Conservation (phyloP, 1,140 invertebrate species). For the Drosophila asahinai region DNA sequence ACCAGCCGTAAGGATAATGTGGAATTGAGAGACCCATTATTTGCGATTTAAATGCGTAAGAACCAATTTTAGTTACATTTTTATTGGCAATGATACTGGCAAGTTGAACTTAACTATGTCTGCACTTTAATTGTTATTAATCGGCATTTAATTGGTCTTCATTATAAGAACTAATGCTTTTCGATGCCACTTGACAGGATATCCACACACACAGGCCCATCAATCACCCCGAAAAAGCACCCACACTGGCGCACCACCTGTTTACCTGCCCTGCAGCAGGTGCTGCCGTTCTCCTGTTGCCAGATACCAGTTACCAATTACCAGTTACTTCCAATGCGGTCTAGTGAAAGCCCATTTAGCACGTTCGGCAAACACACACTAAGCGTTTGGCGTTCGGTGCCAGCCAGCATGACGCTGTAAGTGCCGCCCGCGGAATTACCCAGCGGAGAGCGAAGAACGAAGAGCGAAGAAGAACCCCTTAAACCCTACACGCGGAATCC, state of each 20-base stretch:
- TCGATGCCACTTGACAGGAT: background rate
- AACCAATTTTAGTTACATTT: no score
- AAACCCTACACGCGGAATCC: background rate
- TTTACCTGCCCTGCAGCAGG: conserved; percentile 10
- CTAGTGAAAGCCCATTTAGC: conserved; percentile 36
- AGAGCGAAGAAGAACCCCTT: no score
- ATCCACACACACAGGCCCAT: background rate
- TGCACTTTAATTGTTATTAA: background rate
- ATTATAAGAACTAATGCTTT: background rate
- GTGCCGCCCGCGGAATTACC: no score
- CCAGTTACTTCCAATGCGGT: background rate
- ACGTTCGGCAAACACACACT: conserved; percentile 36
- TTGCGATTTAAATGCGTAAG: no score
- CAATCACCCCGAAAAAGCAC: background rate
- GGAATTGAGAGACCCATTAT: no score
- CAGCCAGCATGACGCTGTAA: conserved; percentile 51
- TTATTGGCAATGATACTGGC: no score
- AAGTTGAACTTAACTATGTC: no score
- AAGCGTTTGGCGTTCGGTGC: background rate
- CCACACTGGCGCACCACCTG: background rate
- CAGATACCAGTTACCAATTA: conserved; percentile 6
- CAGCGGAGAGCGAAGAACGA: no score
- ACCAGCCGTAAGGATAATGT: no score
- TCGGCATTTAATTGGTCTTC: background rate
- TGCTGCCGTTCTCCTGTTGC: conserved; percentile 15